These are phyloP conservation scores for Folsomia candida DNA, from an alignment of 2,888 invertebrate genomes.

Conservation along the genomic window DNA sequence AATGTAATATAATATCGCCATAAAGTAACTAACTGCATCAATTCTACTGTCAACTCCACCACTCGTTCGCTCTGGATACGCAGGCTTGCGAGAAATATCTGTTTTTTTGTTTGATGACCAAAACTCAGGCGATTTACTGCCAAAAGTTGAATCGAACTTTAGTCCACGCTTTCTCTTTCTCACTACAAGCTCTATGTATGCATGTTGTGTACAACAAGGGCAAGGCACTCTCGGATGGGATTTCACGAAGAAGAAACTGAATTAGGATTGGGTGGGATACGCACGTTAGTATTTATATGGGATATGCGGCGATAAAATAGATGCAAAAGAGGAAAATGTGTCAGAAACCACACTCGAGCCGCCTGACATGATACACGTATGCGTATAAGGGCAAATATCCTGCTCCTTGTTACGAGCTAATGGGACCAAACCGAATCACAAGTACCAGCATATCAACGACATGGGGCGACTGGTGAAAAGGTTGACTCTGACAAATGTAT, in stretches of 20 bases:
- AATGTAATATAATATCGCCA: slow-evolving; percentile 5
- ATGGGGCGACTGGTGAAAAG: background rate
- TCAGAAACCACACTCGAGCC: background rate
- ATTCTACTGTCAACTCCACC: slow-evolving; percentile 3
- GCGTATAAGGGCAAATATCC: background rate
- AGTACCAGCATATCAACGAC: background rate
- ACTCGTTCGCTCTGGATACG: background rate
- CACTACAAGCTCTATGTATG: too few relatives aligned
- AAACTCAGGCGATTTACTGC: background rate
- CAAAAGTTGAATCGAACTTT: background rate
- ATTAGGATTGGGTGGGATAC: too few relatives aligned
- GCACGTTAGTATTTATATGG: too few relatives aligned
- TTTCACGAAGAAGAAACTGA: too few relatives aligned
- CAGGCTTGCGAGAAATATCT: too few relatives aligned
- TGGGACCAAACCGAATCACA: background rate
- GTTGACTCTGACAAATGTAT: slow-evolving; percentile 17
- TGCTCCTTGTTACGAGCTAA: background rate
- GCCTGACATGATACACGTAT: background rate
- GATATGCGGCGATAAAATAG: too few relatives aligned
- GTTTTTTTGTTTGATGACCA: background rate
- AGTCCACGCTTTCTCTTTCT: too few relatives aligned
- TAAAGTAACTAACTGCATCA: slow-evolving; percentile 8
- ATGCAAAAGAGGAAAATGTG: slow-evolving; percentile 1
- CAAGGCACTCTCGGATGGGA: background rate
- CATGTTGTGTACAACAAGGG: background rate